A percentile compares a stretch with the other conserved stretches of the same genome.
phyloP scores from a whole-genome alignment of 35 echinoderm and acorn worm species.

The Antedon bifida region DNA sequence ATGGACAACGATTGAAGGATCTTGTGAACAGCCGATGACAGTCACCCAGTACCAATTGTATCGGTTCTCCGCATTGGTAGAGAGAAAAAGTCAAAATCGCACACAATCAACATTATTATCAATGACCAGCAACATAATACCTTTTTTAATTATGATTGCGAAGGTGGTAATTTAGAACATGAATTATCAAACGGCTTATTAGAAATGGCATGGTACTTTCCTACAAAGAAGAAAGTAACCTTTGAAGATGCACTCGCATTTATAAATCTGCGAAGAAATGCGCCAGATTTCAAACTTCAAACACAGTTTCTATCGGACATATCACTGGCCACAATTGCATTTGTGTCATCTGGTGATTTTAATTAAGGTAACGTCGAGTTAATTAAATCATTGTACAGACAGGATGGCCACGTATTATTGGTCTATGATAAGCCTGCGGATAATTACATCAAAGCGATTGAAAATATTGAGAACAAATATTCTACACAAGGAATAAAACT shows the following conservation, averaged over 20 bases:
- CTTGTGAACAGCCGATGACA: neutral
- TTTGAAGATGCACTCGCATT: too few species aligned
- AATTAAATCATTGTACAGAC: too few species aligned
- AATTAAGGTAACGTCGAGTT: too few species aligned
- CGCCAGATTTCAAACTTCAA: neutral
- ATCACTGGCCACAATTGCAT: neutral
- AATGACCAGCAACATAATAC: neutral
- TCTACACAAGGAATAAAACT: too few species aligned
- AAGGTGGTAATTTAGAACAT: neutral
- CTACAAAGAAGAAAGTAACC: neutral
- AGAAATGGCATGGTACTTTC: neutral
- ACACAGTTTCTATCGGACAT: neutral
- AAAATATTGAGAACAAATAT: too few species aligned
- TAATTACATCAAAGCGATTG: too few species aligned
- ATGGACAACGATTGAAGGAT: neutral
- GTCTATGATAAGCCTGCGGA: too few species aligned
- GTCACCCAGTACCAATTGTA: neutral
- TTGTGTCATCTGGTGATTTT: too few species aligned
- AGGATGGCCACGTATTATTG: too few species aligned
- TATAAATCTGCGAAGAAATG: neutral
- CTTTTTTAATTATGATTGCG: slow-evolving; percentile 1
- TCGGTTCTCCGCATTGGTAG: neutral
- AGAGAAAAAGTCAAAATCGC: neutral
- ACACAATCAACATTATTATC: neutral
- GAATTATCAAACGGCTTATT: neutral